phyloP scores from a whole-genome alignment of 1,140 invertebrate species.

The Thrips palmi region DNA sequence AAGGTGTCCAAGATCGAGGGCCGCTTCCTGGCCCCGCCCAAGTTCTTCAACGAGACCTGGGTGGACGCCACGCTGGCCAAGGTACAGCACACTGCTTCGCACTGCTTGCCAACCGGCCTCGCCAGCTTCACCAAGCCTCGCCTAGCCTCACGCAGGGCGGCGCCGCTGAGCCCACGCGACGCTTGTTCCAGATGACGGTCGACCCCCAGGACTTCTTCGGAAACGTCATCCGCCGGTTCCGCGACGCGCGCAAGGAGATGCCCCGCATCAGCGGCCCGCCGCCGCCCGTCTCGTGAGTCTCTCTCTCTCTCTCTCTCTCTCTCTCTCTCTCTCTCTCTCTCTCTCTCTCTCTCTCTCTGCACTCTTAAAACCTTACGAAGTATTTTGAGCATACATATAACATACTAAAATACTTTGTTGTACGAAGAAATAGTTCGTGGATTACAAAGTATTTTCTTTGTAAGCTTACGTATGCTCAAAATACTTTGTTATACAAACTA shows the following conservation, averaged over 20 bases:
- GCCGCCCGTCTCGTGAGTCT: too few species aligned
- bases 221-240: constrained; percentile 28
- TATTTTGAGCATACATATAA: constrained; percentile 12
- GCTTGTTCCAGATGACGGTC: constrained; percentile 24
- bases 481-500: constrained; percentile 9
- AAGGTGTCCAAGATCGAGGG: constrained; percentile 32
- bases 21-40: constrained; percentile 31
- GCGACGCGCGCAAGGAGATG: constrained; percentile 25
- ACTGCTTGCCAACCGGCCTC: constrained; percentile 5
- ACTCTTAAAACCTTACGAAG: constrained; percentile 14
- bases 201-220: constrained; percentile 36
- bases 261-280: too few species aligned
- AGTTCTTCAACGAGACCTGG: constrained; percentile 24
- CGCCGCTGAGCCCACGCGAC: too few species aligned
- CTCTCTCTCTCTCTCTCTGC: too few species aligned
- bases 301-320: too few species aligned
- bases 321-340: too few species aligned
- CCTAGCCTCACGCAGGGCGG: too few species aligned
- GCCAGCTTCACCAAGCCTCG: too few species aligned
- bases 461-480: constrained; percentile 3
- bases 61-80: constrained; percentile 21
- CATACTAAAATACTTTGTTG: constrained; percentile 14
- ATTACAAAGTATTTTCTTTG: constrained; percentile 11
- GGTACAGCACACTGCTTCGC: constrained; percentile 19
- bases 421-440: too few species aligned